Evolutionary conservation across 30 jellyfish, hydroid and myxozoan species (phyloP).

Genomic region (Aurelia aurita complex sp. Pacific): DNA sequence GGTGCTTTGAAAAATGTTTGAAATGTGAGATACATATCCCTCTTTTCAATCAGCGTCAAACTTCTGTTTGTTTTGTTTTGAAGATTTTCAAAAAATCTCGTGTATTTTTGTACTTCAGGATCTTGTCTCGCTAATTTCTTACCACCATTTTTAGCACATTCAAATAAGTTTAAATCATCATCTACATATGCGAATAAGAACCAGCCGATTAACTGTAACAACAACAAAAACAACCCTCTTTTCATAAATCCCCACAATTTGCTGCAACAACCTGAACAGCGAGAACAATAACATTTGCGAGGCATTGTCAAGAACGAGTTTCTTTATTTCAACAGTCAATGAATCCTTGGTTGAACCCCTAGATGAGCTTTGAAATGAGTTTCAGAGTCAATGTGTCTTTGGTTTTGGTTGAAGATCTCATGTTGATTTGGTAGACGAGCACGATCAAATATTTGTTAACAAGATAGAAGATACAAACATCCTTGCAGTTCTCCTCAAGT

Average conservation of each 20-base stretch:
- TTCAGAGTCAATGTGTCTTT: no score
- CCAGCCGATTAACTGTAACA: constrained; percentile 44
- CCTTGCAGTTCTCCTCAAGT: no score
- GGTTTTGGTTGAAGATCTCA: no score
- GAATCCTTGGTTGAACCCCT: no score
- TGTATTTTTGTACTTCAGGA: constrained; percentile 3
- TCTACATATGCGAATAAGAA: constrained; percentile 45
- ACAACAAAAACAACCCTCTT: not conserved
- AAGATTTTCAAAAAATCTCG: not conserved
- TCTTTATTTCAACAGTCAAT: no score
- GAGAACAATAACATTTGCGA: not conserved
- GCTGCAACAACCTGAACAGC: not conserved
- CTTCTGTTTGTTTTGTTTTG: constrained; percentile 12
- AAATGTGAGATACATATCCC: constrained; percentile 14
- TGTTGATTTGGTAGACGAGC: no score
- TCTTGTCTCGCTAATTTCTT: not conserved
- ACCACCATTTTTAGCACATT: constrained; percentile 23
- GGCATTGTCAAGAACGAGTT: no score
- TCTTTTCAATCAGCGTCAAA: not conserved
- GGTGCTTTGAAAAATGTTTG: constrained; percentile 7
- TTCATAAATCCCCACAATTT: not conserved
- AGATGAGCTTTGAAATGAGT: no score
- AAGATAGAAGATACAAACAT: no score
- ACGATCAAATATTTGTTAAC: no score
- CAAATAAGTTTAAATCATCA: constrained; percentile 10